Base-by-base conservation (phyloP, 2,113 vertebrate genomes). In the Caloenas nicobarica region DNA sequence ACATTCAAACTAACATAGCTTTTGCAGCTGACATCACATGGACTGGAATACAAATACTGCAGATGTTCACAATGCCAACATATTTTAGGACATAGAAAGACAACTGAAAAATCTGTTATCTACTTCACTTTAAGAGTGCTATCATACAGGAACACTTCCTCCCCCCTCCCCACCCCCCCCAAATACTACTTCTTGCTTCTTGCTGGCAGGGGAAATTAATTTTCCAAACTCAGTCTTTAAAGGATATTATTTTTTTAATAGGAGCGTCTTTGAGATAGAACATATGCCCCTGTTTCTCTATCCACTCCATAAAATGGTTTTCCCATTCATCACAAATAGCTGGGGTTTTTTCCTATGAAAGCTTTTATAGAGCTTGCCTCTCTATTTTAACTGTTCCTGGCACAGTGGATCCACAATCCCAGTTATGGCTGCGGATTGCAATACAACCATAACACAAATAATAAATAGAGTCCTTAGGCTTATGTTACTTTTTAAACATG, bases 241-340 rank as follows among this genome's bases (percentile, higher is more conserved):
- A 93, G 95, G 89, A 93, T 96, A 95, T 96, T 95, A 88, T 93
- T 96, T 91, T 95, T 96, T 96, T 94, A 95, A 91, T 91, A 95
- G 68, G 72, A 95, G 89, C 5, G 74, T 91, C 91, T 95, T 77
- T 96, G 95, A 96, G 73, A 96, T 33, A 95, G 74, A 97, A 94
- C 91, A 96, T 86, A 95, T 93, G 94, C 79, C 85, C 65, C 62
- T 60, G 26, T 80, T 96, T 88, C 71, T 94, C 87, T 82, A 86
- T 86, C 74, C 88, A 93, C 68, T 58, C 68, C 68, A 90, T 88
- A 95, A 97, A 96, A 96, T 83, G 71, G 34, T 93, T 94, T 95
- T 95, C 64, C 38, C 88, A 94, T 91, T 93, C 80, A 96, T 83
- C 87, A 94, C 26, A 89, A 95, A 96, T 93, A 73, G 56, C 62